These are phyloP conservation scores for Leucophenga maculata DNA, from an alignment of 2,888 invertebrate genomes.

Conservation along the genomic window DNA sequence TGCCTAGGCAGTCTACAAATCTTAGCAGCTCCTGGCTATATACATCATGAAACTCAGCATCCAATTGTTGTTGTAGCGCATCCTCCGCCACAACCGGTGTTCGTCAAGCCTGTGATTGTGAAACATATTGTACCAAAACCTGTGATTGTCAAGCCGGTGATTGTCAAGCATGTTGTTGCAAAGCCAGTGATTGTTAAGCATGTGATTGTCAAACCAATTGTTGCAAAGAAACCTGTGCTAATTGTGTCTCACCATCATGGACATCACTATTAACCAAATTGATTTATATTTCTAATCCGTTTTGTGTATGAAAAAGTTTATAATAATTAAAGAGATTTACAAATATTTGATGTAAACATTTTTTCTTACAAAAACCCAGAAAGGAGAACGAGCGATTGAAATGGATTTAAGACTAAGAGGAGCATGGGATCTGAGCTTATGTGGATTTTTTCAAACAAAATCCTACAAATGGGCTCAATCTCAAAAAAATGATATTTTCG, in stretches of 20 bases:
- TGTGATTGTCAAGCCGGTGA: constrained; percentile 12
- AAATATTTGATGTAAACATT: too few relatives aligned
- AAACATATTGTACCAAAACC: background rate
- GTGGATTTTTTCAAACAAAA: too few relatives aligned
- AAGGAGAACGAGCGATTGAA: too few relatives aligned
- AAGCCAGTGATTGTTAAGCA: constrained; percentile 10
- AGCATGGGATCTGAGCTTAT: too few relatives aligned
- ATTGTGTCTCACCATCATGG: background rate
- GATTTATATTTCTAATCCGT: too few relatives aligned
- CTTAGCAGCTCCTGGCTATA: background rate
- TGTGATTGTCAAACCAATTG: background rate
- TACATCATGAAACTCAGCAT: background rate
- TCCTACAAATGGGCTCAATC: too few relatives aligned
- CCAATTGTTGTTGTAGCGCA: background rate
- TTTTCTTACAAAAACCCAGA: too few relatives aligned
- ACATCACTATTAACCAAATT: background rate
- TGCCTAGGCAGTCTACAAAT: background rate
- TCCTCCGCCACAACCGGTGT: constrained; percentile 1
- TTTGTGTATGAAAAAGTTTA: too few relatives aligned
- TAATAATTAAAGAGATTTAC: too few relatives aligned
- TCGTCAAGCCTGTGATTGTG: background rate
- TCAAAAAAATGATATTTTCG: too few relatives aligned
- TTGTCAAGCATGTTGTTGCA: constrained; percentile 6
- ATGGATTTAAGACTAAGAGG: too few relatives aligned
- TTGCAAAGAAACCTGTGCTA: constrained; percentile 2